Base-by-base conservation (phyloP, 1,140 invertebrate genomes). In the Drosophila insularis region DNA sequence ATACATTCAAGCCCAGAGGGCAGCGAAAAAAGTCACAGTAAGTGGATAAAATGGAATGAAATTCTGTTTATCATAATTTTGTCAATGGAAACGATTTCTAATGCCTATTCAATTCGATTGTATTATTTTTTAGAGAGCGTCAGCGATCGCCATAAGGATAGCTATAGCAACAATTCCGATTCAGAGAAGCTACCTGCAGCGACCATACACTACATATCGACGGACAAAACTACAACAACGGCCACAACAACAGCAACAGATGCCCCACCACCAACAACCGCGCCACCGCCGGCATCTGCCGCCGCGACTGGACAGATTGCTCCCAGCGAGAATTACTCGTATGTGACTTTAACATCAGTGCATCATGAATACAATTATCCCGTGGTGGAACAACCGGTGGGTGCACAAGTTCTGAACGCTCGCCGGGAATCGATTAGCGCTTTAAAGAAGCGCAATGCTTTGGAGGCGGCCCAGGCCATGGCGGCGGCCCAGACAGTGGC, bases 341-440 rank as follows among this genome's bases (percentile, higher is more conserved):
- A 98, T 90, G 97, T 98, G 46, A 96, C 97, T 85, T 94, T 98
- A 82, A 95, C 95, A 17, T 93, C 95, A 54, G 94, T 95, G 23
- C 89, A 78, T 39, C 96, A 97, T 84, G 96, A 97, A 62, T 97
- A 97, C 92, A 95, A 95, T 65, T 97, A 97, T 92, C 96, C 96
- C 1, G 93, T 95, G 68, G 94, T 96, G 67, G 95, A 96, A 39
- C 94, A 95, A 71, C 93, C 93, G 4, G 94, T 94, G 74, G 91
- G 91, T 40, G 89, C 90, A 61, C 80, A 90, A 62, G 78, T 90
- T 40, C 43, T 91, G 10, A 91, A 92, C 63, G 92, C 93, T 50
- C 90, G 93, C 39, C 93, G 93, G 39, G 94, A 94, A 68, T 94
- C 94, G 10, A 89, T 92, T 17, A 93, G 93, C 62, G 94, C 94